A percentile compares a stretch with the other conserved stretches of the same genome.
phyloP scores from a whole-genome alignment of 2,888 invertebrate genomes.

The Drosophila koepferae region DNA sequence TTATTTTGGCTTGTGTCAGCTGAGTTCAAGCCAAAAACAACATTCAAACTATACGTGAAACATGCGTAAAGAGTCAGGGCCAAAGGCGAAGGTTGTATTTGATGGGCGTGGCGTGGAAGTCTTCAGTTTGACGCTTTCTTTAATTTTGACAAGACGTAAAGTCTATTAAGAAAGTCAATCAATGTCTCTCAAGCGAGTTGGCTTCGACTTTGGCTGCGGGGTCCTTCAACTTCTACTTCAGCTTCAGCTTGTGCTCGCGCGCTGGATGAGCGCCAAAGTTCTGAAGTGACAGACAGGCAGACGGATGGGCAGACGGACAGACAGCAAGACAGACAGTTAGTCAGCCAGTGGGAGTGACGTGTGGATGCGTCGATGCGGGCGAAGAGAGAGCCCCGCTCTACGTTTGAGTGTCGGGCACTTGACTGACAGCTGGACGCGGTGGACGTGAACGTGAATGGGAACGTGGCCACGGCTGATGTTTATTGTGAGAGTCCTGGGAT shows the following conservation, averaged over 20 bases:
- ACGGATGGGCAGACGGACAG: slow-evolving; percentile 14
- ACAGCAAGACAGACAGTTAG: slow-evolving; percentile 48
- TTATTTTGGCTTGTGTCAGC: slow-evolving; percentile 47
- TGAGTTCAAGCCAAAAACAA: slow-evolving; percentile 35
- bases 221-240: slow-evolving; percentile 56
- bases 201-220: slow-evolving; percentile 67
- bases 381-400: slow-evolving; percentile 26
- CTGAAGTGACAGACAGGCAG: slow-evolving; percentile 58
- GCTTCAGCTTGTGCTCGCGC: slow-evolving; percentile 8
- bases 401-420: slow-evolving; percentile 65
- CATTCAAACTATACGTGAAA: slow-evolving; percentile 30
- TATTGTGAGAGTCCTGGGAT: slow-evolving; percentile 46
- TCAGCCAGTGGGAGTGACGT: slow-evolving; percentile 64
- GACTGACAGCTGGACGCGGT: slow-evolving; percentile 75
- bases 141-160: slow-evolving; percentile 83
- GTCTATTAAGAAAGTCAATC: slow-evolving; percentile 85
- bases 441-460: slow-evolving; percentile 47
- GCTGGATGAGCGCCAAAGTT: slow-evolving; percentile 68
- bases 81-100: neutral
- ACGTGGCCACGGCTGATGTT: slow-evolving; percentile 34
- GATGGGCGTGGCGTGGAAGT: slow-evolving; percentile 29
- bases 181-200: slow-evolving; percentile 83
- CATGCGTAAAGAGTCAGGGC: slow-evolving; percentile 3
- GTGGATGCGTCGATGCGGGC: slow-evolving; percentile 37
- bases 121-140: slow-evolving; percentile 66